Percentiles rank a stretch among this genome's conserved stretches.
These are phyloP conservation scores for Hystrix cristata DNA, from an alignment of 2,113 vertebrate genomes.

Conservation along the genomic window DNA sequence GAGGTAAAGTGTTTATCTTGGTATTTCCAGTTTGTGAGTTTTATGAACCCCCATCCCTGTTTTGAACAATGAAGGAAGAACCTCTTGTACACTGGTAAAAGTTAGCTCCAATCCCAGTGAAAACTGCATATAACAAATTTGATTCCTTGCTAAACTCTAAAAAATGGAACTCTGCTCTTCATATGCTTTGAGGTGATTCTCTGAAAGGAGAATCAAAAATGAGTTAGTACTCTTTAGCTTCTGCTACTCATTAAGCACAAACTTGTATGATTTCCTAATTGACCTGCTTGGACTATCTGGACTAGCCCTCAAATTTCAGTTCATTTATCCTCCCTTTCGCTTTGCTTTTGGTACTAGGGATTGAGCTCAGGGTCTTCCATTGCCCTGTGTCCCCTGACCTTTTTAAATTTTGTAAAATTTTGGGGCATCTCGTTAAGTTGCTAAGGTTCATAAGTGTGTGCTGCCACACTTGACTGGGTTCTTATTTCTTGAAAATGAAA, in stretches of 20 bases:
- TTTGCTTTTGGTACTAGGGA: not conserved
- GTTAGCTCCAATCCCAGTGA: not conserved
- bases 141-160: slow-evolving; percentile 19
- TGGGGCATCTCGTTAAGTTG: not conserved
- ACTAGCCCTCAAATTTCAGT: slow-evolving; percentile 28
- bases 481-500: not conserved
- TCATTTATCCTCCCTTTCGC: not conserved
- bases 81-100: not conserved
- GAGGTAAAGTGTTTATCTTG: slow-evolving; percentile 18
- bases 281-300: not conserved
- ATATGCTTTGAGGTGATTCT: not conserved
- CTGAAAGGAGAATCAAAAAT: slow-evolving; percentile 33
- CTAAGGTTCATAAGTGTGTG: not conserved
- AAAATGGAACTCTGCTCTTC: slow-evolving; percentile 12
- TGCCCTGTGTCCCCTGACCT: not conserved
- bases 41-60: not conserved
- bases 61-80: slow-evolving; percentile 25
- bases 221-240: not conserved
- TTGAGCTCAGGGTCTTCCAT: no score
- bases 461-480: not conserved
- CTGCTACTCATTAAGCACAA: not conserved
- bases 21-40: slow-evolving; percentile 2
- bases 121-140: slow-evolving; percentile 27
- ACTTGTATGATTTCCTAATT: not conserved
- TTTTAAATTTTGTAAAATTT: not conserved